Conservation (phyloP, 2,113 vertebrate genomes). For the Phaethon lepturus region DNA sequence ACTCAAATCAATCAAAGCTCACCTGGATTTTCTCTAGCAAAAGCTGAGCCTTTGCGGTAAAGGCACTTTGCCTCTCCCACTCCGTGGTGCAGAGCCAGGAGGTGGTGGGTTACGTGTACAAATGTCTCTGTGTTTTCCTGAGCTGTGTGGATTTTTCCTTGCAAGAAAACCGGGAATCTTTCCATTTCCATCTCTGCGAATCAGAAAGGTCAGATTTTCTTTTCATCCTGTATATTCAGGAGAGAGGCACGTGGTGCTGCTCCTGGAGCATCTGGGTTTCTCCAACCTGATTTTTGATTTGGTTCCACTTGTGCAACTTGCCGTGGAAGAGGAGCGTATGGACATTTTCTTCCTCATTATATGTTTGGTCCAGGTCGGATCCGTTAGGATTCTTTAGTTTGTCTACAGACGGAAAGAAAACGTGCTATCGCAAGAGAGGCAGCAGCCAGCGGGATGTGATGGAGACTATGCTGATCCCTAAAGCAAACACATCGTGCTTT, state of each 20-base stretch:
- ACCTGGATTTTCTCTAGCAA: fast-evolving
- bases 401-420: neutral
- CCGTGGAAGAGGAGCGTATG: neutral
- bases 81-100: neutral
- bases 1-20: neutral
- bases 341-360: neutral
- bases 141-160: neutral
- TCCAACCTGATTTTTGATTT: neutral
- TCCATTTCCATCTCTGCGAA: neutral
- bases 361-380: neutral
- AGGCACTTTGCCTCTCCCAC: neutral
- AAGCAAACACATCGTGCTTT: neutral
- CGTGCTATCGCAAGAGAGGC: neutral
- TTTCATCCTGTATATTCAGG: neutral
- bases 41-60: fast-evolving
- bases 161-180: neutral
- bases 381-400: neutral
- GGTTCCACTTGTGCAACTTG: neutral
- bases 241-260: neutral
- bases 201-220: neutral
- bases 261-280: neutral
- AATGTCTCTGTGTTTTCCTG: neutral
- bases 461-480: neutral
- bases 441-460: neutral
- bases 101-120: neutral